Evolutionary conservation across 2,888 invertebrate genomes (phyloP), one percentile per base, ranked within the genome.

Genomic region (Luperina nickerlii): DNA sequence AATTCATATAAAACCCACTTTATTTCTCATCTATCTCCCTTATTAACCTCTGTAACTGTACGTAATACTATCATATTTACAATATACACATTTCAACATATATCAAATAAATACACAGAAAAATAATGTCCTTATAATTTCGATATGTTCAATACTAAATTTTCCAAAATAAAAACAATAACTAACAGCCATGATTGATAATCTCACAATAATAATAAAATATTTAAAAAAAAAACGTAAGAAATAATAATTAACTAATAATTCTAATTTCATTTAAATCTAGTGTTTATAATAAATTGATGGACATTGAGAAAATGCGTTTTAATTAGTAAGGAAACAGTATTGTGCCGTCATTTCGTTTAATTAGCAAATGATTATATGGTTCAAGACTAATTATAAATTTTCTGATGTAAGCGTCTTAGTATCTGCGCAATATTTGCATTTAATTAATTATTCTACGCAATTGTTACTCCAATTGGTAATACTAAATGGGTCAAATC

Each of bases 181-280:
- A 68, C 88, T 90, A 91, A 93, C 93, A 93, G 93, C 93, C 93
- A 92, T 91, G 82, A 87, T 91, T 91, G 82, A 88, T 92, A 93
- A 93, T 93, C 93, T 93, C 92, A 90, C 90, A 86, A 82, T 87
- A 88, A 88, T 79, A 80, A 76, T 86, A 85, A 62, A 78, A 32
- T 9, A 51, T 15, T 18, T 18, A 77, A 70, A 60, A 48, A 48
- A 45, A 54, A 71, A 67, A 68, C 74, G 82, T 54, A 69, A 63
- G 48, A 79, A 72, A 72, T 57, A 74, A 72, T 79, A 66, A 78
- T 78, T 87, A 75, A 71, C 73, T 78, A 83, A 73, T 79, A 74
- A 27, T 81, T 78, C 74, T 86, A 80, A 81, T 83, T 88, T 32
- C 32, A 32, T 32, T 32, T 32, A 1, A 32, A 32, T 32, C 85